These are phyloP conservation scores for Eclectus roratus DNA, from an alignment of 2,113 vertebrate genomes.

Conservation along the genomic window DNA sequence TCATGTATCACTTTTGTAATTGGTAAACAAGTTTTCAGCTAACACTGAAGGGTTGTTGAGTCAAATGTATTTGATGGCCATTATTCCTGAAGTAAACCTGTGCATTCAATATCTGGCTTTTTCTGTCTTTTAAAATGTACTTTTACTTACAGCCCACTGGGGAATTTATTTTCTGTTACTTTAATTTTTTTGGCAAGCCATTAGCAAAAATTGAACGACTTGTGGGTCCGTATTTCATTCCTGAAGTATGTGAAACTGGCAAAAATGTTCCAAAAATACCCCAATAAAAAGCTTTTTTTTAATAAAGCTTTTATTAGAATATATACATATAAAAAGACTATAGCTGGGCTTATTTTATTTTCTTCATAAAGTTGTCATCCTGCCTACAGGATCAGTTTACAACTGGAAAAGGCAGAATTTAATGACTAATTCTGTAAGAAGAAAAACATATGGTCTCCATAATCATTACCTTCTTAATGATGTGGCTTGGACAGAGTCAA, in stretches of 20 bases:
- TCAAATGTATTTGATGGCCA: constrained; percentile 21
- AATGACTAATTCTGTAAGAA: constrained; percentile 6
- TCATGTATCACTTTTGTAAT: not conserved
- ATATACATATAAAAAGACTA: not conserved
- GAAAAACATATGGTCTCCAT: constrained; percentile 41
- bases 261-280: not conserved
- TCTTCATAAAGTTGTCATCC: constrained; percentile 30
- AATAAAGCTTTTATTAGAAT: not conserved
- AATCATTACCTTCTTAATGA: constrained; percentile 42
- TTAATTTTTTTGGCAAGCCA: constrained; percentile 17
- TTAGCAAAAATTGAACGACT: constrained; percentile 30
- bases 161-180: constrained; percentile 43
- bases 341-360: constrained; percentile 19
- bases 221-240: not conserved
- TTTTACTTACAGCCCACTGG: constrained; percentile 23
- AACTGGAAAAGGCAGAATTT: constrained; percentile 23
- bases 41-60: not conserved
- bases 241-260: constrained; percentile 2
- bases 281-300: not conserved
- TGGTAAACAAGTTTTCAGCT: not conserved
- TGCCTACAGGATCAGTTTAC: constrained; percentile 13
- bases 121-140: constrained; percentile 42
- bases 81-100: constrained; percentile 28
- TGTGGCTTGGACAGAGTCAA: constrained; percentile 28
- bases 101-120: not conserved